phyloP scores from a whole-genome alignment of 2,888 invertebrate species.

The Pammene aurita region DNA sequence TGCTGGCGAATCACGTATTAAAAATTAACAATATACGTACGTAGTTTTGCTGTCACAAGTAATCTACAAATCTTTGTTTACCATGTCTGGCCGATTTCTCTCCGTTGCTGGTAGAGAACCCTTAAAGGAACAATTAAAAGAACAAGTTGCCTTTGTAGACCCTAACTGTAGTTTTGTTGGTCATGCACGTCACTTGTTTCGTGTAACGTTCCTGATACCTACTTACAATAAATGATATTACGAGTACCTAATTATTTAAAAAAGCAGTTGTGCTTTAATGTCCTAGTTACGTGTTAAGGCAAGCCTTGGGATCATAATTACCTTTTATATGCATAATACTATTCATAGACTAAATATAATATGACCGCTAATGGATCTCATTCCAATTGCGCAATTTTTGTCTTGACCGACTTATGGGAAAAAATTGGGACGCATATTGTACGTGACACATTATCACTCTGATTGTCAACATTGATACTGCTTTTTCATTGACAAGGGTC shows the following conservation, averaged over 20 bases:
- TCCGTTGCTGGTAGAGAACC: no score
- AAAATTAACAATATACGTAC: no score
- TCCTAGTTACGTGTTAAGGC: constrained; percentile 42
- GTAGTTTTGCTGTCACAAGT: no score
- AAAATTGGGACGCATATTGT: constrained; percentile 58
- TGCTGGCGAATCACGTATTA: no score
- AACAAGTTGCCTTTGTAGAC: no score
- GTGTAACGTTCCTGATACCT: no score
- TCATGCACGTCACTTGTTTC: no score
- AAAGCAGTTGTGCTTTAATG: constrained; percentile 12
- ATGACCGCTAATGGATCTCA: constrained; percentile 57
- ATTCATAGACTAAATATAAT: constrained; percentile 48
- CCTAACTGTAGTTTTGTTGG: no score
- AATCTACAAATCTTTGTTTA: no score
- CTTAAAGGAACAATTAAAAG: no score
- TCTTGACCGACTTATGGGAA: constrained; percentile 65
- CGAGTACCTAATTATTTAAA: background rate
- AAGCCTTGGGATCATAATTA: constrained; percentile 57
- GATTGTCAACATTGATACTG: constrained; percentile 38
- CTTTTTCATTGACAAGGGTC: constrained; percentile 35
- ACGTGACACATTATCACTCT: constrained; percentile 48
- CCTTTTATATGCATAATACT: constrained; percentile 46
- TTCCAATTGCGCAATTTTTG: constrained; percentile 61
- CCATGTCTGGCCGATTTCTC: no score
- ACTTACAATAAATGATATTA: no score